phyloP scores from a whole-genome alignment of 2,797 vertebrate genomes.

The Sparus aurata region DNA sequence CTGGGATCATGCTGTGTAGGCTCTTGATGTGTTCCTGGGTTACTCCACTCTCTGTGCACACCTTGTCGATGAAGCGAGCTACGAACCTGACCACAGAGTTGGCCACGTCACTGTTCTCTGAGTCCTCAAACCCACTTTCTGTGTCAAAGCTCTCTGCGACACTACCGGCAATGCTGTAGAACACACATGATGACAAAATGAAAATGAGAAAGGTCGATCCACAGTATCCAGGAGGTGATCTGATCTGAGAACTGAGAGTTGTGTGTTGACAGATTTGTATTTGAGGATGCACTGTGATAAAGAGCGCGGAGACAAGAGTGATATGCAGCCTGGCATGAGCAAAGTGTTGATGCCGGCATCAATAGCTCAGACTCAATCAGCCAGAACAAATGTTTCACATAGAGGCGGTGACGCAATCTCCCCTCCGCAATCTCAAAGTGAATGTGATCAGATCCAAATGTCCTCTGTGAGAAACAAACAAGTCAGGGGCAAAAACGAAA shows the following conservation, averaged over 20 bases:
- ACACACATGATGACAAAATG: constrained; percentile 34
- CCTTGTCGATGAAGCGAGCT: constrained; percentile 98
- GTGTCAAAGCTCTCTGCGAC: constrained; percentile 99
- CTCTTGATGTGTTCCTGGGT: constrained; percentile 99
- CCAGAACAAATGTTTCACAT: constrained; percentile 53
- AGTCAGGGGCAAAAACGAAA: constrained; percentile 50
- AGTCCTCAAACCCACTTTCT: constrained; percentile 98
- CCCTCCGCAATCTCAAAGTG: constrained; percentile 56
- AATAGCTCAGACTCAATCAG: constrained; percentile 40
- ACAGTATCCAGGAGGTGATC: constrained; percentile 1
- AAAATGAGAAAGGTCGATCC: constrained; percentile 38
- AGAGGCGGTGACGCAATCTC: constrained; percentile 68
- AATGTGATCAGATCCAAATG: constrained; percentile 72
- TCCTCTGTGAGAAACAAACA: constrained; percentile 67
- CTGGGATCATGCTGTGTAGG: constrained; percentile 99
- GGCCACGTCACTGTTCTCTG: constrained; percentile 94
- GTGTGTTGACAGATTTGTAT: constrained; percentile 42
- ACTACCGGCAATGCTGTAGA: constrained; percentile 95
- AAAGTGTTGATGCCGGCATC: constrained; percentile 46
- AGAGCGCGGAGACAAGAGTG: constrained; percentile 39
- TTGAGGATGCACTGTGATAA: constrained; percentile 41
- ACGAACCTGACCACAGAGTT: constrained; percentile 95
- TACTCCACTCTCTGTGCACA: constrained; percentile 98
- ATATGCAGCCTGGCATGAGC: constrained; percentile 44
- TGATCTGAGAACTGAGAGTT: constrained; percentile 11